Conservation (phyloP, 2,888 invertebrate genomes). For the Nomada ruficornis region DNA sequence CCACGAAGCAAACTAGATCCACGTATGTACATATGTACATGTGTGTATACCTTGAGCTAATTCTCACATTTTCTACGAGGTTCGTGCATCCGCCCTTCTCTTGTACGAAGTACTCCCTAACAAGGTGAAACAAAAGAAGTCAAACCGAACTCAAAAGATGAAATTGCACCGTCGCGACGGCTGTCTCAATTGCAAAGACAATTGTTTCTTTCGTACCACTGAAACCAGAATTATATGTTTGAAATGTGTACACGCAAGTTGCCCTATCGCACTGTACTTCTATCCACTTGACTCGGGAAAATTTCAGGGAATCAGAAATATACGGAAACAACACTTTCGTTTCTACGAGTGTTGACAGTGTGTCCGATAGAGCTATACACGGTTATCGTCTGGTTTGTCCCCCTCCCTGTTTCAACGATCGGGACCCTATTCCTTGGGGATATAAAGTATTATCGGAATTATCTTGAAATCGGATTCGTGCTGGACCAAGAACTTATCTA, state of each 20-base stretch:
- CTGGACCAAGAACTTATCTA: constrained; percentile 18
- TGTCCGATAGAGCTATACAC: not conserved
- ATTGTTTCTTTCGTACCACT: not conserved
- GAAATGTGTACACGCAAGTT: no score
- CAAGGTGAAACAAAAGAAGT: no score
- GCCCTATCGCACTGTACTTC: constrained; percentile 5
- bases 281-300: constrained; percentile 34
- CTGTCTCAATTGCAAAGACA: not conserved
- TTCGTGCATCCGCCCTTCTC: no score
- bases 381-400: not conserved
- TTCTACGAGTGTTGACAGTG: not conserved
- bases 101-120: no score
- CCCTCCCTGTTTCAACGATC: not conserved
- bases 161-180: not conserved
- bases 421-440: not conserved
- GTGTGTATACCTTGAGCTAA: no score
- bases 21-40: no score
- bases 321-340: not conserved
- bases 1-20: no score
- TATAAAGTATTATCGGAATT: constrained; percentile 23
- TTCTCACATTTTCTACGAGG: no score
- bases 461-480: constrained; percentile 13
- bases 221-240: not conserved
- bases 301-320: constrained; percentile 34
- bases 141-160: no score